Percentiles rank a stretch among this genome's conserved stretches.
phyloP scores from a whole-genome alignment of 1,140 invertebrate species.

The Bombus terrestris region DNA sequence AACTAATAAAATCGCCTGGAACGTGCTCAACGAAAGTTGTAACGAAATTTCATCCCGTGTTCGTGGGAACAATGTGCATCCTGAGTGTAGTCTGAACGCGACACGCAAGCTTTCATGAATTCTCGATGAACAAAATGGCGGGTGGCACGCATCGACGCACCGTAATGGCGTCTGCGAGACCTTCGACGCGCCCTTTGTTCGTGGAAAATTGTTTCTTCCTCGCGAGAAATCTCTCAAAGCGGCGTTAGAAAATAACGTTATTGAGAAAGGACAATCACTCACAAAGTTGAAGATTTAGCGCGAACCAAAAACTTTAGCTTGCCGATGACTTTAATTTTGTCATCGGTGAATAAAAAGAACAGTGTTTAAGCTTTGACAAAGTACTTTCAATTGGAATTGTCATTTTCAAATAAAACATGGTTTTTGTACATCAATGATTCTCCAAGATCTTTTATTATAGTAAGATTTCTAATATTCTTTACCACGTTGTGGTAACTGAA shows the following conservation, averaged over 20 bases:
- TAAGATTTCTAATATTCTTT: too few relatives aligned
- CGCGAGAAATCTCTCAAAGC: neutral
- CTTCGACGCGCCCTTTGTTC: neutral
- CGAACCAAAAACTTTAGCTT: too few relatives aligned
- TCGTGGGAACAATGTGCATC: neutral
- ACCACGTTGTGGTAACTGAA: too few relatives aligned
- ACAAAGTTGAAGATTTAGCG: neutral
- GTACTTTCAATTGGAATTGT: too few relatives aligned
- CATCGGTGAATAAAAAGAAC: neutral
- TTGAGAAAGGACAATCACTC: too few relatives aligned
- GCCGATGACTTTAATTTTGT: neutral
- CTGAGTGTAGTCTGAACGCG: neutral
- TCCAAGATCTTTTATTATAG: too few relatives aligned
- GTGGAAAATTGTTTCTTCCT: neutral
- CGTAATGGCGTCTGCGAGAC: neutral
- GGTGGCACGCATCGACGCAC: neutral
- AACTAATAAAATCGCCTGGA: conserved; percentile 1
- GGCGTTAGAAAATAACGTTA: too few relatives aligned
- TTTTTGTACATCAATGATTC: too few relatives aligned
- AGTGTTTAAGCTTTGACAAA: neutral
- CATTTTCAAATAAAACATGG: too few relatives aligned
- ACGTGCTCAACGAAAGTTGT: conserved; percentile 1
- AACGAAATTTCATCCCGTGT: neutral
- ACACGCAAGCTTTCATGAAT: neutral
- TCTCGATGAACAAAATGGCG: neutral